phyloP scores from a whole-genome alignment of 2,797 vertebrate genomes.

The Malacoctenus gilli region DNA sequence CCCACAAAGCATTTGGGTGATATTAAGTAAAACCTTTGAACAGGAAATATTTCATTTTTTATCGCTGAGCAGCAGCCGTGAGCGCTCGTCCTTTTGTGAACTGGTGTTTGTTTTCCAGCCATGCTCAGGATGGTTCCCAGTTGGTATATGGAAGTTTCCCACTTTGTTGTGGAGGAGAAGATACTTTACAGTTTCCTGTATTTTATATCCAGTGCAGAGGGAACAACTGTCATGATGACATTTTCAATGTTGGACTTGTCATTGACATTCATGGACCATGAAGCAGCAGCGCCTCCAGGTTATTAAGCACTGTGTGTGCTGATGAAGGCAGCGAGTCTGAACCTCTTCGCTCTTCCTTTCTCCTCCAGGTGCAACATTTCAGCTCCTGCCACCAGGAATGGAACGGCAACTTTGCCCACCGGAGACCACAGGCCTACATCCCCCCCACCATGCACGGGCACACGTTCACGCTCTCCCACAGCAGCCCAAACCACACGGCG shows the following conservation, averaged over 20 bases:
- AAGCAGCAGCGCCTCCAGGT: no score
- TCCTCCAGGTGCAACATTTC: slow-evolving; percentile 90
- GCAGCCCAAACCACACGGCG: slow-evolving; percentile 89
- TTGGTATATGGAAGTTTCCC: slow-evolving; percentile 3
- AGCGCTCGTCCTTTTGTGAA: no score
- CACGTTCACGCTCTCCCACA: slow-evolving; percentile 90
- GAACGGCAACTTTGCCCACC: slow-evolving; percentile 92
- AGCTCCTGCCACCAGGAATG: slow-evolving; percentile 91
- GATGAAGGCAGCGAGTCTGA: no score
- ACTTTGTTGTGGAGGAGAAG: neutral
- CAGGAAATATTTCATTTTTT: slow-evolving; percentile 20
- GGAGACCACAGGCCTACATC: slow-evolving; percentile 93
- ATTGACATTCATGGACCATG: slow-evolving; percentile 9
- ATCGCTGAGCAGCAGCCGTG: neutral
- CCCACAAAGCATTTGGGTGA: slow-evolving; percentile 3
- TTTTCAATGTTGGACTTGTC: neutral
- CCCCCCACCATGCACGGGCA: slow-evolving; percentile 87
- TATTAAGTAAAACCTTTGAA: slow-evolving; percentile 22
- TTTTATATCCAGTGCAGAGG: neutral
- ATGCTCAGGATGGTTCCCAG: neutral
- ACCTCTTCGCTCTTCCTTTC: slow-evolving; percentile 23
- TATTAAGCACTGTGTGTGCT: no score
- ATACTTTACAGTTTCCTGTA: neutral
- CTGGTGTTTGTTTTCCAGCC: neutral
- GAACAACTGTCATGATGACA: neutral